Base-by-base conservation (phyloP, 2,113 vertebrate species). In the Sebastes fasciatus region DNA sequence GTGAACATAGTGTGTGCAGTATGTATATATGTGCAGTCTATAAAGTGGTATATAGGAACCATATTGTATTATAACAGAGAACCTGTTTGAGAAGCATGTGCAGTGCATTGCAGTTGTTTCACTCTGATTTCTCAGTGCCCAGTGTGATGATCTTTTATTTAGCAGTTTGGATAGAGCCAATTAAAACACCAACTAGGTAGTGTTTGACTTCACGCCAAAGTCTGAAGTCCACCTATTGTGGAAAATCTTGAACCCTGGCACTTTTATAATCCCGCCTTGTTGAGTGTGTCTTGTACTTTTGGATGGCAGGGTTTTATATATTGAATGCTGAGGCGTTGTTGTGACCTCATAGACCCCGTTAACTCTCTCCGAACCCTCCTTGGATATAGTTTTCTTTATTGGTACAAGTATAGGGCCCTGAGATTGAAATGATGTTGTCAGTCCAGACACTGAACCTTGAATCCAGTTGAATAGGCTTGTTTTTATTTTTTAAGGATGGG, bases 401-500 rank as follows among this genome's bases (percentile, higher is more conserved):
- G 42, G 10, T 43, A 63, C 42, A 79, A 46, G 8, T 10, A 73
- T 34, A 34, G 34, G 34, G 12, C 21, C 2, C 54, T 46, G 17
- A 51, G n/a, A 57, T 62, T 71, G 13, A 74, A 74, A 73, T 80
- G 26, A 26, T 19, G 3, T 61, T 62, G 49, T 76, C 62, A 58
- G 7, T 26, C 17, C 42, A 49, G 12, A 79, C 64, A 6, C 34
- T 42, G 40, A 72, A 77, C 58, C 45, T 85, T 82, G 66, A 82
- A 72, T 45, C 74, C 49, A 82, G 17, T 61, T 87, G 67, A 84
- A 70, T 61, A 21, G 80, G n/a, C 14, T 78, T 85, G 42, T 75
- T 82, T 86, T 83, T 74, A 55, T 82, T 82, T 88, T 83, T 79
- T 70, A 5, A 54, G 52, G 21, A 63, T 64, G 43, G 77, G 42